Evolutionary conservation across 2,113 vertebrate genomes (phyloP), one percentile per base, ranked within the genome.

Genomic region (Menidia beryllina): DNA sequence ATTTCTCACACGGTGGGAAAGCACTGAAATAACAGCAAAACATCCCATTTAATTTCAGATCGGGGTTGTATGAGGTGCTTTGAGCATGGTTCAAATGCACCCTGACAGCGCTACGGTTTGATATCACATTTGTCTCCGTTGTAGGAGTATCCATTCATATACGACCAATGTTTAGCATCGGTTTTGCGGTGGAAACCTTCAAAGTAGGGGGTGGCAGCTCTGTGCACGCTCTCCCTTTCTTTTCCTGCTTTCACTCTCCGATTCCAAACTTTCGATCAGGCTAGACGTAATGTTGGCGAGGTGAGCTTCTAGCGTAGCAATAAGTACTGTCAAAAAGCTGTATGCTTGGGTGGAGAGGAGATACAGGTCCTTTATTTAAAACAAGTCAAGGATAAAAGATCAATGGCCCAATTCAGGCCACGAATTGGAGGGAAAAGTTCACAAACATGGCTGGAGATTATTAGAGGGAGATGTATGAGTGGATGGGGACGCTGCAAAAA

Each of bases 211-310:
- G 49, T 5, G 12, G 82, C 7, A 15, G 64, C 69, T 60, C 69
- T 62, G 56, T 45, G 26, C 39, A n/a, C 30, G 11, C 56, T n/a
- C 74, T 50, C 49, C 20, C 60, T 83, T 64, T 34, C 74, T 77
- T 66, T 74, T 71, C 64, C 65, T 24, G 48, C 65, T 75, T 36
- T 69, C 52, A 50, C 24, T 90, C 90, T 92, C 88, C 68, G 62
- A 92, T 92, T 92, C 91, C 88, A 55, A 55, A 39, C 60, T 64
- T 88, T 92, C 84, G 73, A 93, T 91, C 88, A 80, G 78, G 47
- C 87, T 75, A n/a, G n/a, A 84, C 85, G 85, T 79, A 86, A 87
- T 69, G 83, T 91, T 88, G 88, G 77, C 26, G 78, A n/a, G 61
- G 74, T 67, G 52, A 47, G 72, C 67, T 57, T 47, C 76, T 62